Percentiles rank a stretch among this genome's conserved stretches.
These are phyloP conservation scores for Drosophila lowei DNA, from an alignment of 1,140 invertebrate genomes.

Conservation along the genomic window DNA sequence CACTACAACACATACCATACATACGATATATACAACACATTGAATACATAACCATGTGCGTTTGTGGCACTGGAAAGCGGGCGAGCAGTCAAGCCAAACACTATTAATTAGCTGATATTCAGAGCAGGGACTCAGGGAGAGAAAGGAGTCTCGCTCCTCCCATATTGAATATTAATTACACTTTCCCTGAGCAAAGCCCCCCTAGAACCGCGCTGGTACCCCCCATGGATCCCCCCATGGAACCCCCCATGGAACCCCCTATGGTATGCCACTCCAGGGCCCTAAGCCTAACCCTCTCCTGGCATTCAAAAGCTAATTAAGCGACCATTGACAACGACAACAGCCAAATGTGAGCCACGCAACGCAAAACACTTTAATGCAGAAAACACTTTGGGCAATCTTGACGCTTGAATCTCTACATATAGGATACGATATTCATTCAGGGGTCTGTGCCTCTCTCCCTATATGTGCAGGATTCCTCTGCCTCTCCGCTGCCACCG, in stretches of 20 bases:
- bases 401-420: conserved; percentile 23
- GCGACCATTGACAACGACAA: conserved; percentile 44
- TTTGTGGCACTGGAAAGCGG: conserved; percentile 29
- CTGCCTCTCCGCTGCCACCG: no score
- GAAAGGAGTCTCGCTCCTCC: conserved; percentile 9
- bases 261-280: neutral
- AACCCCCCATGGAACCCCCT: no score
- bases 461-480: no score
- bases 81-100: conserved; percentile 42
- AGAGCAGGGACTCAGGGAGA: conserved; percentile 1
- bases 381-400: conserved; percentile 58
- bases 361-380: conserved; percentile 55
- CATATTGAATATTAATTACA: conserved; percentile 80
- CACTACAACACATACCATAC: conserved; percentile 5
- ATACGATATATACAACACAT: neutral
- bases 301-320: conserved; percentile 51
- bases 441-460: no score
- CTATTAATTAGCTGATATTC: conserved; percentile 70
- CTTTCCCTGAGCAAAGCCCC: conserved; percentile 14
- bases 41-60: conserved; percentile 1
- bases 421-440: conserved; percentile 12
- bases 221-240: no score
- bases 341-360: conserved; percentile 54
- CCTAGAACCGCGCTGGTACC: no score
- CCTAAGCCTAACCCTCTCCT: neutral